Base-by-base conservation (phyloP, 2,888 invertebrate genomes). In the Adelognathus sp. region DNA sequence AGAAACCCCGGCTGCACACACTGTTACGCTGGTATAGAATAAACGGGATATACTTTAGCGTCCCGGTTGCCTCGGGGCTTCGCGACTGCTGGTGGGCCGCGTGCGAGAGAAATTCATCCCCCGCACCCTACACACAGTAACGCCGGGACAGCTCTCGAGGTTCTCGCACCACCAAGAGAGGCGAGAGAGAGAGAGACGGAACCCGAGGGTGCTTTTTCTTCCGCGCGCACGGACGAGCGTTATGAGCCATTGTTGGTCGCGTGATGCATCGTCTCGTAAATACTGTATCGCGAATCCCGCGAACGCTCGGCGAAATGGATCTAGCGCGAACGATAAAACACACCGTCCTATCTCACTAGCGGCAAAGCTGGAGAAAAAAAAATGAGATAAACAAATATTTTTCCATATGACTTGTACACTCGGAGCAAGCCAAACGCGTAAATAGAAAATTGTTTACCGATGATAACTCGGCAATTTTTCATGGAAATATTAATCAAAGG, bases 251-350 rank as follows among this genome's bases (percentile, higher is more conserved):
- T 91, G 91, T 91, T 88, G 89, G 84, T 82, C 84, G 66, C 67
- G 81, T 91, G 91, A 91, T 91, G 88, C 89, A 91, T 91, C 89
- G 88, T 88, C 90, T 89, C 90, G 89, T 90, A 90, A 90, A 91
- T 90, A 90, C 90, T 88, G 85, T 88, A 90, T 90, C 88, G 88
- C 83, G 83, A 82, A 86, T 31, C 72, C 50, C 64, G 75, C 39
- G 67, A 63, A 67, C 63, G 56, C 52, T 33, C 61, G 63, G 41
- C 60, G 46, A 61, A 56, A 56, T 76, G 71, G 60, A 76, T 72
- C 52, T 67, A 50, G 33, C 29, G 67, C 14, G 31, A 33, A 69
- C 46, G 67, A 56, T 60, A 71, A 64, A 44, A 64, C 67, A 39
- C 54, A 54, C 54, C 67, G 67, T 9, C 52, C 52, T 52, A 52